phyloP scores from a whole-genome alignment of 2,113 vertebrate species.

The Lepus europaeus region DNA sequence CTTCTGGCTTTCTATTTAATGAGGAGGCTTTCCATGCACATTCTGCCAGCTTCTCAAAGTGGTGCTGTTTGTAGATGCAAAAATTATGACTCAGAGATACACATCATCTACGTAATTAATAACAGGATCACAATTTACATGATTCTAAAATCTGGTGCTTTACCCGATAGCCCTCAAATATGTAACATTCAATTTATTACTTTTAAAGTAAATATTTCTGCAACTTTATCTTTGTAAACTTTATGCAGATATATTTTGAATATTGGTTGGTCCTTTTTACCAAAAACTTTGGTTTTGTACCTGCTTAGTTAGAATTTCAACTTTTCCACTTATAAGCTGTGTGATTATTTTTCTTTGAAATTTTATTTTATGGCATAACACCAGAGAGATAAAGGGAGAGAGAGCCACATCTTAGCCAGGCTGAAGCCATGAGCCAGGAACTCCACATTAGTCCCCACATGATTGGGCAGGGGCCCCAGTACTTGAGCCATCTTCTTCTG shows the following conservation, averaged over 20 bases:
- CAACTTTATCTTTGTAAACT: neutral
- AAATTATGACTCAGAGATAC: neutral
- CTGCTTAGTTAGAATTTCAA: neutral
- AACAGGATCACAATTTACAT: neutral
- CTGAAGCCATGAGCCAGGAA: too few species aligned
- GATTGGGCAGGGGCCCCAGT: too few species aligned
- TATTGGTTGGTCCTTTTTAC: neutral
- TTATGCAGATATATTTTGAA: neutral
- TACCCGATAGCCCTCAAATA: neutral
- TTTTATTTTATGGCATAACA: too few species aligned
- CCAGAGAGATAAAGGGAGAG: too few species aligned
- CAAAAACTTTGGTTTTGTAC: neutral
- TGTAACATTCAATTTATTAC: neutral
- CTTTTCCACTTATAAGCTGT: neutral
- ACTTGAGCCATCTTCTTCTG: too few species aligned
- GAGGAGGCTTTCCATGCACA: neutral
- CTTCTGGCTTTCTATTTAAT: neutral
- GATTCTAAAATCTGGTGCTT: neutral
- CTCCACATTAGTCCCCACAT: too few species aligned
- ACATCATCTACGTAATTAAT: neutral
- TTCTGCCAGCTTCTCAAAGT: neutral
- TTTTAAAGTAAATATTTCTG: slow-evolving; percentile 27
- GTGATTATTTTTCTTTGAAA: too few species aligned
- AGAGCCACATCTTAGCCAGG: too few species aligned
- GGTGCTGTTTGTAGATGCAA: neutral